A percentile compares a stretch with the other conserved stretches of the same genome.
These are phyloP conservation scores for Leptarthrus brevirostris DNA, from an alignment of 2,888 invertebrate genomes.

Conservation along the genomic window DNA sequence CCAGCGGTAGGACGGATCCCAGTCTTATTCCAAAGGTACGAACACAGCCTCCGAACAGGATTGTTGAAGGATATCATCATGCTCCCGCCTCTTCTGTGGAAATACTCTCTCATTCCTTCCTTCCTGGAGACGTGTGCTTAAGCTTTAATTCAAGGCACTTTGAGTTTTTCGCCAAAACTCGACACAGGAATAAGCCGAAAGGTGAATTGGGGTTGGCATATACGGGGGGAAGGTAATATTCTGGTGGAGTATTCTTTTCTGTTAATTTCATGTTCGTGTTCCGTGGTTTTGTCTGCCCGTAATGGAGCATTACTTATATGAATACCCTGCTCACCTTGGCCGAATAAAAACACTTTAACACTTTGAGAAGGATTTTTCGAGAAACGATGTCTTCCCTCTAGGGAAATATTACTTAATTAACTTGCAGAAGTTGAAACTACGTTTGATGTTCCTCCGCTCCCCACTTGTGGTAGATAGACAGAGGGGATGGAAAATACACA, in stretches of 20 bases:
- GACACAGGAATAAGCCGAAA: not conserved
- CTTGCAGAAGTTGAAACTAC: not conserved
- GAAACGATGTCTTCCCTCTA: not conserved
- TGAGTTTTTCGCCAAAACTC: not conserved
- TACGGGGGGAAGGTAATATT: not conserved
- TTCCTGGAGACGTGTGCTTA: not conserved
- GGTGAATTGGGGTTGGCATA: not conserved
- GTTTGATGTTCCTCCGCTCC: not conserved
- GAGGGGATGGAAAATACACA: too few relatives aligned
- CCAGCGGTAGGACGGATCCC: slow-evolving; percentile 6
- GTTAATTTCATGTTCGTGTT: slow-evolving; percentile 1
- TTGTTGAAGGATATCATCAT: too few relatives aligned
- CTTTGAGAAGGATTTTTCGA: not conserved
- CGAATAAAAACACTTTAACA: not conserved
- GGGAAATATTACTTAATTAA: not conserved
- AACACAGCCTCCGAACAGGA: not conserved
- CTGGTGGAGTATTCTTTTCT: not conserved
- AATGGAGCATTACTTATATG: not conserved
- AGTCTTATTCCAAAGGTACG: not conserved
- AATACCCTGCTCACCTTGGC: not conserved
- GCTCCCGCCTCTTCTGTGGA: too few relatives aligned
- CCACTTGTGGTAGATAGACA: too few relatives aligned
- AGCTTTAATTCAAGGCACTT: not conserved
- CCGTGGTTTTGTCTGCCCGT: not conserved
- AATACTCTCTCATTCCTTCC: not conserved